phyloP scores from a whole-genome alignment of 2,113 vertebrate genomes.

The Hydropotes inermis region DNA sequence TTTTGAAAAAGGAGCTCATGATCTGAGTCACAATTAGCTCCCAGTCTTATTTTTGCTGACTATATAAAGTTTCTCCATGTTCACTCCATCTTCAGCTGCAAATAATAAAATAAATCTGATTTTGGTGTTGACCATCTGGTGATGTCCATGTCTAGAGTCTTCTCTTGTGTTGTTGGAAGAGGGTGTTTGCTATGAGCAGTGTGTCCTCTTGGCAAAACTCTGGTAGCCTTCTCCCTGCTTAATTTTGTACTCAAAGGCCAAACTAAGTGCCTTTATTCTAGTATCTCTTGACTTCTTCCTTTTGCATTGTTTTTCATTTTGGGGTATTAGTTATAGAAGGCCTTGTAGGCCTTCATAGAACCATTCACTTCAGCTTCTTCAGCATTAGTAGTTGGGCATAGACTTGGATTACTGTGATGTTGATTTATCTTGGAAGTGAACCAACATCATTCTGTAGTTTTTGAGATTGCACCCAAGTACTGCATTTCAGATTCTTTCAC shows the following conservation, averaged over 20 bases:
- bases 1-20: background rate
- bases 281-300: background rate
- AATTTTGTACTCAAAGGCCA: background rate
- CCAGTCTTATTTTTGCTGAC: background rate
- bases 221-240: background rate
- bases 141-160: background rate
- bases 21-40: background rate
- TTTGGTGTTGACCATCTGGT: background rate
- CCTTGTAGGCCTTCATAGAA: background rate
- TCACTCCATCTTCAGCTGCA: background rate
- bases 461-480: background rate
- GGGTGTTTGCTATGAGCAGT: background rate
- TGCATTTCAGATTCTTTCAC: background rate
- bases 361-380: background rate
- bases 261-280: background rate
- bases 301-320: background rate
- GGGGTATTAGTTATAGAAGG: background rate
- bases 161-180: background rate
- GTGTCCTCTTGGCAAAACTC: background rate
- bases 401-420: background rate
- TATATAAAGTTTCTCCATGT: background rate
- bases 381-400: background rate
- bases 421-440: background rate
- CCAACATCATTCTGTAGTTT: fast-evolving
- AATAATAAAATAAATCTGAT: background rate